These are phyloP conservation scores for Catocala nupta DNA, from an alignment of 2,888 invertebrate species.

Conservation along the genomic window DNA sequence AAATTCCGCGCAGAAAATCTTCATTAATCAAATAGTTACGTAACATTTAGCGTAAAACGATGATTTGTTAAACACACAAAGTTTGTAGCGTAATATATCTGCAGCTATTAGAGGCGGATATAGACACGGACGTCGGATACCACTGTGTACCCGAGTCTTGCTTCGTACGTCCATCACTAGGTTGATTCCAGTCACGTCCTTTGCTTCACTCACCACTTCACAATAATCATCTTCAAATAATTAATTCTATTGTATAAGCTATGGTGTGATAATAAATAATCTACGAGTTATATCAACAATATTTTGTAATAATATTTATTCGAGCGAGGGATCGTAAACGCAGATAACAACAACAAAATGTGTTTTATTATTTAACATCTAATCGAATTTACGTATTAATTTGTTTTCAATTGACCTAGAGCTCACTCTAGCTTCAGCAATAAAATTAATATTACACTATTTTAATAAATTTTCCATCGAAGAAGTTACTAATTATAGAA, in stretches of 20 bases:
- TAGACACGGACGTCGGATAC: constrained; percentile 6
- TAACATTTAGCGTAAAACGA: background rate
- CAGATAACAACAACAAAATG: no score
- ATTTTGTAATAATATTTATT: background rate
- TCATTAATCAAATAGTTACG: background rate
- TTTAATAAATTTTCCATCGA: no score
- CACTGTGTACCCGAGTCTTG: constrained; percentile 5
- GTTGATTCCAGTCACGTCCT: constrained; percentile 65
- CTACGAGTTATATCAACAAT: background rate
- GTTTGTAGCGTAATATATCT: background rate
- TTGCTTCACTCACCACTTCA: constrained; percentile 50
- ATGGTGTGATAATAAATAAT: constrained; percentile 34
- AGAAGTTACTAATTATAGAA: no score
- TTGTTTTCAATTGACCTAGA: no score
- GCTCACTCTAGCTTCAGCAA: no score
- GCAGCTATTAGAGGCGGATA: constrained; percentile 1
- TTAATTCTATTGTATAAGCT: constrained; percentile 63
- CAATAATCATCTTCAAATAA: constrained; percentile 64
- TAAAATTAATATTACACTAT: no score
- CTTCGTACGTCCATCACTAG: constrained; percentile 17
- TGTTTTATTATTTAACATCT: no score
- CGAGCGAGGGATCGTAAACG: background rate
- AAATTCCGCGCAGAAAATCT: background rate
- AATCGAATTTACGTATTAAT: no score
- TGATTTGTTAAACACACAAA: background rate